A percentile compares a stretch with the other conserved stretches of the same genome.
These are phyloP conservation scores for Nezara viridula DNA, from an alignment of 2,888 invertebrate species.

Conservation along the genomic window DNA sequence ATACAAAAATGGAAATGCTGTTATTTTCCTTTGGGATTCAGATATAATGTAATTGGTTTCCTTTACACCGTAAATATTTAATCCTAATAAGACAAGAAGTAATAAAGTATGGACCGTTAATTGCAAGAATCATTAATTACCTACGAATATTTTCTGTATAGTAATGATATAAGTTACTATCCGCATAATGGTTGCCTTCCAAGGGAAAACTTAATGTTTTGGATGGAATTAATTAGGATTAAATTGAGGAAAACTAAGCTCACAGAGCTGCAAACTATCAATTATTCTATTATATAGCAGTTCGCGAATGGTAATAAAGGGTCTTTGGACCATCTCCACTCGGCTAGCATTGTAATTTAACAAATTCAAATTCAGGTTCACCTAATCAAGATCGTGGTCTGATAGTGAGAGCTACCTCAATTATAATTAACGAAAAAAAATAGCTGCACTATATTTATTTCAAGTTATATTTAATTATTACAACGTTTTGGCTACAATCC, in stretches of 20 bases:
- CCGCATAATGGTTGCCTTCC: neutral
- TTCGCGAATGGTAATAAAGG: neutral
- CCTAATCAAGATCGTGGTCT: neutral
- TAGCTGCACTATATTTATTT: too few relatives aligned
- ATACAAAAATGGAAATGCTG: too few relatives aligned
- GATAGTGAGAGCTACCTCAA: neutral
- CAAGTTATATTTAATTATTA: too few relatives aligned
- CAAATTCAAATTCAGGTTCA: conserved; percentile 1
- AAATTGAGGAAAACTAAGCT: neutral
- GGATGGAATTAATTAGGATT: neutral
- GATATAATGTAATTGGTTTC: too few relatives aligned
- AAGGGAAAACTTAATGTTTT: conserved; percentile 18
- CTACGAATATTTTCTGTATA: neutral
- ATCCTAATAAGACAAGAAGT: neutral
- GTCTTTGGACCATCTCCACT: neutral
- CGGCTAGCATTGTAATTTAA: neutral
- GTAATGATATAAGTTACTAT: neutral
- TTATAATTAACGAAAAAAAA: neutral
- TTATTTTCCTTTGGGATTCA: too few relatives aligned
- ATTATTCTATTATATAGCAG: conserved; percentile 3
- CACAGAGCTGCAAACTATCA: neutral
- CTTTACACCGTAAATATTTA: neutral
- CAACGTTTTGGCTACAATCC: too few relatives aligned
- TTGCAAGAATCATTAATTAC: neutral
- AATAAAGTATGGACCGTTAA: neutral